Base-by-base conservation (phyloP, 2,888 invertebrate genomes). In the Philereme transversata region DNA sequence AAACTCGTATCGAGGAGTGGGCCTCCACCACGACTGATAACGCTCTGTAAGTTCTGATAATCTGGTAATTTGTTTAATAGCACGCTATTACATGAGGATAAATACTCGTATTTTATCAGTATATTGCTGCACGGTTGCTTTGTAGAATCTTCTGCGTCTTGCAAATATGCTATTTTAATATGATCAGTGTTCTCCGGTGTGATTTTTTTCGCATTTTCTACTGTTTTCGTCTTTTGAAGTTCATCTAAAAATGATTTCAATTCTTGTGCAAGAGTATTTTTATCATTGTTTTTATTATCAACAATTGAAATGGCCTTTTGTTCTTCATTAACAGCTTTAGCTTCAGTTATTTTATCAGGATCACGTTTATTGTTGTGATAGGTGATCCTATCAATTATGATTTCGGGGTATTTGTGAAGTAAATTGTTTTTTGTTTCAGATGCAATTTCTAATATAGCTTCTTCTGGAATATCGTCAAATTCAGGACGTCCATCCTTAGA, bases 361-460 rank as follows among this genome's bases (percentile, higher is more conserved):
- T 54, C 10, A 35, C 47, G 60, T 6, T 65, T 41, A 49, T 34
- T 34, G 6, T 35, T 43, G 33, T 61, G 62, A 10, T 60, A 61
- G 46, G 60, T 64, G 9, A 63, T 55, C 36, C 58, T 63, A n/a
- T 64, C 60, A 54, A 64, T 55, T 5, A 64, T 48, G 10, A 67
- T 52, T 60, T 64, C 61, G 38, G 63, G 65, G 41, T 67, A 64
- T 40, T 61, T 60, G 41, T 61, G 59, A 6, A 56, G 48, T 33
- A 62, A 36, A 38, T 64, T 58, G 7, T 47, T 57, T 36, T 52
- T 60, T 9, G 50, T 22, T 22, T 58, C 47, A 45, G 57, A 34
- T 0, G 10, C n/a, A 8, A 38, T 40, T 10, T 7, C 44, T 11
- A 50, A 7, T 3, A 57, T 52, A 38, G 47, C 22, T 41, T 52